These are phyloP conservation scores for Oxystoma pomonae DNA, from an alignment of 2,888 invertebrate species.

Conservation along the genomic window DNA sequence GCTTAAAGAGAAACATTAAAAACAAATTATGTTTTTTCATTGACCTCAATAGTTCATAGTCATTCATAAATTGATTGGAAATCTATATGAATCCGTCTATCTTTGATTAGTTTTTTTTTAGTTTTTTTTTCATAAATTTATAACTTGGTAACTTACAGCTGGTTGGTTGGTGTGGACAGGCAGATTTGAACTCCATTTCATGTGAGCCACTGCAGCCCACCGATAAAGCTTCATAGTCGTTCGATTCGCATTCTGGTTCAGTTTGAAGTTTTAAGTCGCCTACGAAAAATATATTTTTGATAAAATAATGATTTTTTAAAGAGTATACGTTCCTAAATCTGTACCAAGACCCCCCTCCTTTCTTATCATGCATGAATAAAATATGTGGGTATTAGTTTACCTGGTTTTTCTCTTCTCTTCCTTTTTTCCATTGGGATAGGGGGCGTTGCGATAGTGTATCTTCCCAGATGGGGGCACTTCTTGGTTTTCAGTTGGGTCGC, in stretches of 20 bases:
- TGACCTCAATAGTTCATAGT: too few species aligned
- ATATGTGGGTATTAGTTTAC: conserved; percentile 25
- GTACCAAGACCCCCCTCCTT: too few species aligned
- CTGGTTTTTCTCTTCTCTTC: conserved; percentile 50
- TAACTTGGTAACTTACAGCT: conserved; percentile 51
- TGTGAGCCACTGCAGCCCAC: conserved; percentile 59
- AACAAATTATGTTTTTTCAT: too few species aligned
- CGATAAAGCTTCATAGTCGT: conserved; percentile 54
- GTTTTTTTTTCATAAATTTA: too few species aligned
- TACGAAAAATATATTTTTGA: conserved; percentile 9
- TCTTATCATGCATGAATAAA: too few species aligned
- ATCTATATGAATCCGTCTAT: too few species aligned
- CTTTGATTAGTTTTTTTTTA: too few species aligned
- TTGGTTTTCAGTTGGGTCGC: conserved; percentile 59
- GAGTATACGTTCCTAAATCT: too few species aligned
- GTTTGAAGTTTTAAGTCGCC: conserved; percentile 28
- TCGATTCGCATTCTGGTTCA: conserved; percentile 49
- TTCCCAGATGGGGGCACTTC: conserved; percentile 66
- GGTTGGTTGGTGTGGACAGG: conserved; percentile 50
- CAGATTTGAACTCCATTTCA: conserved; percentile 58
- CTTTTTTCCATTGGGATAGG: conserved; percentile 39
- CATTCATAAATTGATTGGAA: too few species aligned
- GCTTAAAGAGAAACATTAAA: too few species aligned
- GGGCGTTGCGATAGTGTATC: conserved; percentile 54
- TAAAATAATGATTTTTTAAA: too few species aligned